phyloP scores from a whole-genome alignment of 2,888 invertebrate species.

The Eristalis pertinax region DNA sequence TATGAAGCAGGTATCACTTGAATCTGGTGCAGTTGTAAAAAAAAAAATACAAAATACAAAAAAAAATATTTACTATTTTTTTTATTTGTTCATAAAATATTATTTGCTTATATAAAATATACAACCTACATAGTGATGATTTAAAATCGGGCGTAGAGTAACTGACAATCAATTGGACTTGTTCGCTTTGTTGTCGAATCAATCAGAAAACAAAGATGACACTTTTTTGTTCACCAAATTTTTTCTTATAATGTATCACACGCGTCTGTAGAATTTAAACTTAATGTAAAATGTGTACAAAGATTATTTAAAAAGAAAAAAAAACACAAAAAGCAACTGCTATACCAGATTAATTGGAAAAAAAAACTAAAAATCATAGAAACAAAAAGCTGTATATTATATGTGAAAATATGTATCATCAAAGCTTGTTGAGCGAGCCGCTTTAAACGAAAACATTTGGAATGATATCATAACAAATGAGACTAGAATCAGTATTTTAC shows the following conservation, averaged over 20 bases:
- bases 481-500: slow-evolving; percentile 70
- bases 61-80: slow-evolving; percentile 50
- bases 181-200: neutral
- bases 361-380: slow-evolving; percentile 21
- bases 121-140: neutral
- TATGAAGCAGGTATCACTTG: slow-evolving; percentile 86
- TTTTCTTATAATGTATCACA: neutral
- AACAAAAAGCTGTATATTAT: slow-evolving; percentile 45
- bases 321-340: slow-evolving; percentile 59
- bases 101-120: slow-evolving; percentile 45
- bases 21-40: slow-evolving; percentile 75
- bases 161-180: neutral
- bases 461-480: slow-evolving; percentile 54
- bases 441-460: slow-evolving; percentile 67
- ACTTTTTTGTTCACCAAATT: neutral
- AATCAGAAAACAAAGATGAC: slow-evolving; percentile 1
- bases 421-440: slow-evolving; percentile 69
- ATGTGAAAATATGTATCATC: slow-evolving; percentile 55
- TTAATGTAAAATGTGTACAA: slow-evolving; percentile 21
- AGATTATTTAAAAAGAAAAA: neutral
- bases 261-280: neutral
- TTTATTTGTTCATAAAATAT: slow-evolving; percentile 51
- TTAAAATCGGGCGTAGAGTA: neutral
- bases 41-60: neutral
- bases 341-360: slow-evolving; percentile 66